Evolutionary conservation across 37 sponge, comb jelly and placozoan species (phyloP).

Genomic region (Agelas oroides): DNA sequence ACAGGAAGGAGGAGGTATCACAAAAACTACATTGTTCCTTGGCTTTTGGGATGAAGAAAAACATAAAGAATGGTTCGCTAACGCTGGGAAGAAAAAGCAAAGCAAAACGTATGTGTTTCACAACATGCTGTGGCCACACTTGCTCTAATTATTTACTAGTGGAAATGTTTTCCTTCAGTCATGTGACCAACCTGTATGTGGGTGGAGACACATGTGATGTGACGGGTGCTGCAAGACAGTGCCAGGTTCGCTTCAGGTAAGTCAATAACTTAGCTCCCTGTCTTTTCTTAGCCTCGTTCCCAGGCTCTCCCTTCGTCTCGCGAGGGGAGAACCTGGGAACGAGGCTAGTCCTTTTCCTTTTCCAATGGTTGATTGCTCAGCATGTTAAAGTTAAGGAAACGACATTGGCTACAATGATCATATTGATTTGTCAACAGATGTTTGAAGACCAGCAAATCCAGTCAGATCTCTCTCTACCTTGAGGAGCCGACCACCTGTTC

Average conservation of each 20-base stretch:
- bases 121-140: no score
- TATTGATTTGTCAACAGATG: constrained; percentile 31
- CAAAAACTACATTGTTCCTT: constrained; percentile 41
- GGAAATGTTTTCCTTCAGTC: constrained; percentile 21
- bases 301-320: not conserved
- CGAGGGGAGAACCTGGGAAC: no score
- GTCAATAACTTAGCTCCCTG: no score
- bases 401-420: no score
- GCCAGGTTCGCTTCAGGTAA: constrained; percentile 82
- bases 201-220: constrained; percentile 82
- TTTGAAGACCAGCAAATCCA: constrained; percentile 14
- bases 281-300: no score
- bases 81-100: constrained; percentile 41
- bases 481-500: constrained; percentile 78
- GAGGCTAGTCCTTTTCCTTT: not conserved
- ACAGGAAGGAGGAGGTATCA: constrained; percentile 20
- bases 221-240: constrained; percentile 64
- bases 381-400: no score
- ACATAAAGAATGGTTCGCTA: constrained; percentile 74
- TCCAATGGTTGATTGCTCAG: no score
- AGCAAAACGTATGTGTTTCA: constrained; percentile 22
- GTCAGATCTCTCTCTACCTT: constrained; percentile 69
- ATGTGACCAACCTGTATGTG: constrained; percentile 72
- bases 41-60: constrained; percentile 65
- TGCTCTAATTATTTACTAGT: not conserved